phyloP scores from a whole-genome alignment of 2,888 invertebrate genomes.

The Callyntrura guangdongensis region DNA sequence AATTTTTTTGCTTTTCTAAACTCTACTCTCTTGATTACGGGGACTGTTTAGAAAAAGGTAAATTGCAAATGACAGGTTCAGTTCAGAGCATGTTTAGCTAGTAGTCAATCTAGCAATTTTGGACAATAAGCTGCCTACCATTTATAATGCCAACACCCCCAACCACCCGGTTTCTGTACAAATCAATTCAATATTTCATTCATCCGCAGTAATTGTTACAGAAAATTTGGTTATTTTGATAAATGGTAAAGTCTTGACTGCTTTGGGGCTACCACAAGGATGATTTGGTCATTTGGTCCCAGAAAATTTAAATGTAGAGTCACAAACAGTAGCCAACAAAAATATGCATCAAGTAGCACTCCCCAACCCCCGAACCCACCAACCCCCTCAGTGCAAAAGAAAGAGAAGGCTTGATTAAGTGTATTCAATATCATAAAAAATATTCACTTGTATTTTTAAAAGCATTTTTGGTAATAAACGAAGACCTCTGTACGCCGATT shows the following conservation, averaged over 20 bases:
- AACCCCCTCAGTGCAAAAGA: too few species aligned
- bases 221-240: background rate
- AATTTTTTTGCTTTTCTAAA: background rate
- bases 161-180: background rate
- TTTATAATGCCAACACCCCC: background rate
- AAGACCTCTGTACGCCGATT: too few species aligned
- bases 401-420: background rate
- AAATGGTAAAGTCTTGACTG: background rate
- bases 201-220: background rate
- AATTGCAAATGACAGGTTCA: slow-evolving; percentile 66
- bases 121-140: too few species aligned
- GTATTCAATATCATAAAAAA: too few species aligned
- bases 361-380: too few species aligned
- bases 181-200: background rate
- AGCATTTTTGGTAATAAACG: slow-evolving; percentile 26
- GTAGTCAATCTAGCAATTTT: too few species aligned
- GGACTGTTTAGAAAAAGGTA: slow-evolving; percentile 22
- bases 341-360: too few species aligned
- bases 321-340: slow-evolving; percentile 5
- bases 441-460: too few species aligned
- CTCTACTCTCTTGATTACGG: background rate
- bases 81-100: background rate
- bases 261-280: background rate
- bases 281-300: too few species aligned
- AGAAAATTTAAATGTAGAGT: too few species aligned